phyloP scores from a whole-genome alignment of 2,888 invertebrate species.

The Ceraclea dissimilis region DNA sequence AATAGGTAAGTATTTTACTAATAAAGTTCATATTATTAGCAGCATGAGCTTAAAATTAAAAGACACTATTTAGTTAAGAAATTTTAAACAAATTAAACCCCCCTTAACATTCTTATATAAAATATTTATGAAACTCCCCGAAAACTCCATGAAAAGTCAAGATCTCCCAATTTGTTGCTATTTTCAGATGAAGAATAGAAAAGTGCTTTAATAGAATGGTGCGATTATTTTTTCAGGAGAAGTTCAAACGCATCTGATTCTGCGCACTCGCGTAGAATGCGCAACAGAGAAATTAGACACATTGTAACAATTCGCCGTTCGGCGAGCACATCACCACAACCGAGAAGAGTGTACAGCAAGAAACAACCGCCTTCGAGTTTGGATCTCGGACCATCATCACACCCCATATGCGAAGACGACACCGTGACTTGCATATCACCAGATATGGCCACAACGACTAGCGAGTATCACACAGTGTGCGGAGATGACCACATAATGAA shows the following conservation, averaged over 20 bases:
- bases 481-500: slow-evolving; percentile 15
- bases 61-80: too few species aligned
- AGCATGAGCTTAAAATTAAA: too few species aligned
- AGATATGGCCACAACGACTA: slow-evolving; percentile 16
- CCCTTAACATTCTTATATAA: too few species aligned
- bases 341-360: slow-evolving; percentile 7
- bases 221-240: slow-evolving; percentile 31
- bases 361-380: slow-evolving; percentile 20
- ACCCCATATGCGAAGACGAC: slow-evolving; percentile 17
- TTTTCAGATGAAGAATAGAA: too few species aligned
- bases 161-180: too few species aligned
- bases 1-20: background rate
- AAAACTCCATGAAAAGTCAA: too few species aligned
- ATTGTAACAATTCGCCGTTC: slow-evolving; percentile 11
- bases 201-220: too few species aligned
- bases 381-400: slow-evolving; percentile 15
- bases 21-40: too few species aligned
- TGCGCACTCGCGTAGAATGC: slow-evolving; percentile 31
- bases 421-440: slow-evolving; percentile 16
- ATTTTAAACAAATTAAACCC: too few species aligned
- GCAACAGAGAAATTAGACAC: slow-evolving; percentile 29
- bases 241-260: slow-evolving; percentile 41
- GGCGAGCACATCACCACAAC: slow-evolving; percentile 23
- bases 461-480: slow-evolving; percentile 25
- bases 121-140: too few species aligned